Conservation (phyloP, 2,797 vertebrate genomes). For the Pipistrellus kuhlii region DNA sequence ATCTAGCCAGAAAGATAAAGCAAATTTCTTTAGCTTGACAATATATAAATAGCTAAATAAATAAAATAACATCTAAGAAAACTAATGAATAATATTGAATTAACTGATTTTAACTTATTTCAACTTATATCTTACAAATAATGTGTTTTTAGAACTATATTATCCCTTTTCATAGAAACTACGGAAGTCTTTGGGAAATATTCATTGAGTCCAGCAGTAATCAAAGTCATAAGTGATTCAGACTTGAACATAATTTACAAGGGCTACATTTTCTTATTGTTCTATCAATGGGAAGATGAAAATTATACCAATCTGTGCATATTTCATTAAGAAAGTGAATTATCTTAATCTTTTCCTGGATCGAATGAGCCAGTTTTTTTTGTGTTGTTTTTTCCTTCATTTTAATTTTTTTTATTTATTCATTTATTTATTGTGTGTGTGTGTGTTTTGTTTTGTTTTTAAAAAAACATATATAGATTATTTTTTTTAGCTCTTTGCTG, state of each 20-base stretch:
- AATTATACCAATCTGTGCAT: background rate
- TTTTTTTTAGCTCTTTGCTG: conserved; percentile 16
- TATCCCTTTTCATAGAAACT: background rate
- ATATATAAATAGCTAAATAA: background rate
- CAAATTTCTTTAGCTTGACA: background rate
- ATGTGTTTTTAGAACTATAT: background rate
- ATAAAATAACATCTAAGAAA: background rate
- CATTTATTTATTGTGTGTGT: no score
- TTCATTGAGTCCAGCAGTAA: background rate
- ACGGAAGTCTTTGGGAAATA: conserved; percentile 5
- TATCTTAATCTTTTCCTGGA: conserved; percentile 18
- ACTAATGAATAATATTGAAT: background rate
- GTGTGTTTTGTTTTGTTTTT: background rate
- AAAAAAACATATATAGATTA: background rate
- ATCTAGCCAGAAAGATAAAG: background rate
- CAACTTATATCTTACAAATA: background rate
- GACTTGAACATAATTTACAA: background rate
- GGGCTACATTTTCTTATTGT: background rate
- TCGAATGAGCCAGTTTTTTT: background rate
- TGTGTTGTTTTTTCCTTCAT: no score
- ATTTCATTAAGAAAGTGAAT: conserved; percentile 43
- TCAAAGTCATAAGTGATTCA: background rate
- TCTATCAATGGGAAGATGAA: conserved; percentile 21
- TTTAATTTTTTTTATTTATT: no score
- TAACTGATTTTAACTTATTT: background rate